These are phyloP conservation scores for Odiellus spinosus DNA, from an alignment of 2,888 invertebrate species.

Conservation along the genomic window DNA sequence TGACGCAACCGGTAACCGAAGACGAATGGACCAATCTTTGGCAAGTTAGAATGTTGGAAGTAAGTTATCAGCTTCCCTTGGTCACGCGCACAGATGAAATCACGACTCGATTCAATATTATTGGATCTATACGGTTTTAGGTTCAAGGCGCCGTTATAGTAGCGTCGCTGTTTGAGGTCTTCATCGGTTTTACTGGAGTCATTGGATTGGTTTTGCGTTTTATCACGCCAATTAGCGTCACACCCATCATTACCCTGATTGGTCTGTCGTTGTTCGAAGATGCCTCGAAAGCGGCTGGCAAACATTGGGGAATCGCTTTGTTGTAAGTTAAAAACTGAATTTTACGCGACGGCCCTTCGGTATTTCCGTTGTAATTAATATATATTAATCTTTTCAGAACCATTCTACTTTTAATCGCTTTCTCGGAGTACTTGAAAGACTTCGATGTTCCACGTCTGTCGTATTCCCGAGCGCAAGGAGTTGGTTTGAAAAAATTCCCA, in stretches of 20 bases:
- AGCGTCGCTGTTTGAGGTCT: conserved; percentile 14
- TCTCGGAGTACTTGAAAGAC: background rate
- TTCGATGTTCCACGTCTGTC: background rate
- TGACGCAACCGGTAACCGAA: background rate
- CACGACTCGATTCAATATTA: no score
- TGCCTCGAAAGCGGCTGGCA: conserved; percentile 60
- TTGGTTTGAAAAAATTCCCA: conserved; percentile 34
- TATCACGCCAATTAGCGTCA: conserved; percentile 67
- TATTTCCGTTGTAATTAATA: no score
- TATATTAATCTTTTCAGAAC: background rate
- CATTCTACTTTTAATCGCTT: conserved; percentile 24
- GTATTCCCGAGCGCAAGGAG: background rate
- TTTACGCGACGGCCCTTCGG: no score
- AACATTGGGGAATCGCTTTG: conserved; percentile 66
- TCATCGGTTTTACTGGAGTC: conserved; percentile 51
- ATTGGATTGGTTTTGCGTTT: conserved; percentile 54
- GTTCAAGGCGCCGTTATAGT: conserved; percentile 14
- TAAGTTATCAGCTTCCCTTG: background rate
- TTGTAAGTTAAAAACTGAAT: conserved; percentile 45
- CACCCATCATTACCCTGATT: conserved; percentile 64
- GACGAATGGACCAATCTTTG: background rate
- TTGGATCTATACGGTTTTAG: no score
- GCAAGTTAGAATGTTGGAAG: background rate
- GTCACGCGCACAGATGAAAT: no score
- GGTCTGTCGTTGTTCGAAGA: conserved; percentile 67